Percentiles rank a stretch among this genome's conserved stretches.
Conservation (phyloP, 64 coral and sea anemone genomes). For the Montipora efflorescens region DNA sequence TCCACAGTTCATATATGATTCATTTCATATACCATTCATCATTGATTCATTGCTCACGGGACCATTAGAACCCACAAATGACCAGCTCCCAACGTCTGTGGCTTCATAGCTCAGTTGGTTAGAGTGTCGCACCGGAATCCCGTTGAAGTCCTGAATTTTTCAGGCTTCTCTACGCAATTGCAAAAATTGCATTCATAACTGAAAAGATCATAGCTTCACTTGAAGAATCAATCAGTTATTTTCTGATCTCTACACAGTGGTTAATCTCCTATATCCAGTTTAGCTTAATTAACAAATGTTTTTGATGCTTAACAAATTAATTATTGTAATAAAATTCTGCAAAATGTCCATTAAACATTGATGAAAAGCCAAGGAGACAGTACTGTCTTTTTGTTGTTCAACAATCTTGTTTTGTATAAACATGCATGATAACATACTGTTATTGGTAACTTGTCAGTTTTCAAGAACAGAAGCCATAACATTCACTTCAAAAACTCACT, state of each 20-base stretch:
- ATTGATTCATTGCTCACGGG: too few relatives aligned
- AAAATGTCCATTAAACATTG: not conserved
- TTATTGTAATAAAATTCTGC: not conserved
- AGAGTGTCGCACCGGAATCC: too few relatives aligned
- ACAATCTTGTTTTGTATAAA: not conserved
- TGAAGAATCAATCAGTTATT: not conserved
- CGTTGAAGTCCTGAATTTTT: too few relatives aligned
- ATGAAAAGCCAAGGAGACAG: not conserved
- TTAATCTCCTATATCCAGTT: not conserved
- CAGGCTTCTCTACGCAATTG: too few relatives aligned
- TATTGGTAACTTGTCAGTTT: not conserved
- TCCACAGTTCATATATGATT: too few relatives aligned
- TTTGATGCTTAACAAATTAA: not conserved
- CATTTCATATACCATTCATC: too few relatives aligned
- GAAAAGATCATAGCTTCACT: too few relatives aligned
- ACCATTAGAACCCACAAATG: too few relatives aligned
- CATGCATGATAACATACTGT: not conserved
- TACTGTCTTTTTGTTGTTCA: not conserved
- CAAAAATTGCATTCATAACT: too few relatives aligned
- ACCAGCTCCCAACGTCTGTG: too few relatives aligned
- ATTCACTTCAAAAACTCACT: not conserved
- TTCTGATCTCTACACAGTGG: not conserved
- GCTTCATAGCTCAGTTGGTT: too few relatives aligned
- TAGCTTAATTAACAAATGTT: not conserved
- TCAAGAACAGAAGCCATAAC: not conserved